Evolutionary conservation across 2,797 vertebrate species (phyloP), one percentile per base, ranked within the genome.

Genomic region (Halcyon leucocephala): DNA sequence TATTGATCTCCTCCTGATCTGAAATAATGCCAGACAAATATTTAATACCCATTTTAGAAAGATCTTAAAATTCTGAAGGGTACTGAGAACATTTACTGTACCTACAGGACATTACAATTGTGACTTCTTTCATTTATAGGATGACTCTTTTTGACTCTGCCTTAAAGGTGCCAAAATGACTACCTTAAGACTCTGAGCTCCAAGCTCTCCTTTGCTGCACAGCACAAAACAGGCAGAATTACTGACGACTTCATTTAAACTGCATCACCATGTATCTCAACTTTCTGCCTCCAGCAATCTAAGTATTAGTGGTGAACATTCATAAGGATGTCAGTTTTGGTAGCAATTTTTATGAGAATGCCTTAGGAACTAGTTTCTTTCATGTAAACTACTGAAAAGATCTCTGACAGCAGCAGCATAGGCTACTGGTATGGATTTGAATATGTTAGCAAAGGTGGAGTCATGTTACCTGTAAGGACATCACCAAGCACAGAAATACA

Each of bases 361-460:
- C 85, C 70, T 17, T 49, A 72, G 82, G 76, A 91, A 60, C 24
- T 49, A 18, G 60, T 67, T 91, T 89, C 65, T 93, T 93, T 93
- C 62, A 58, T 71, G 62, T 71, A 83, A 94, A 87, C 79, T 77
- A 17, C 69, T 39, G 39, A 61, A 57, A 89, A 85, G 65, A 81
- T 70, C 29, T 72, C 78, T 72, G 86, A 65, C 70, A 67, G 52
- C 21, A 52, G 29, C 1, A 3, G 10, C 33, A 18, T 14, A 73
- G 72, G 19, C 57, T 71, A 39, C 33, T 83, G 85, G 24, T 60
- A 58, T 67, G 41, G 29, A 61, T 94, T 74, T 92, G 46, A 87
- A 65, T 73, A n/a, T 37, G 74, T 67, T 42, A 69, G 46, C 41
- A 89, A 52, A 65, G 54, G 8, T 24, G 91, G 70, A 93, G 41